phyloP scores from a whole-genome alignment of 2,888 invertebrate genomes.

The Erannis defoliaria region DNA sequence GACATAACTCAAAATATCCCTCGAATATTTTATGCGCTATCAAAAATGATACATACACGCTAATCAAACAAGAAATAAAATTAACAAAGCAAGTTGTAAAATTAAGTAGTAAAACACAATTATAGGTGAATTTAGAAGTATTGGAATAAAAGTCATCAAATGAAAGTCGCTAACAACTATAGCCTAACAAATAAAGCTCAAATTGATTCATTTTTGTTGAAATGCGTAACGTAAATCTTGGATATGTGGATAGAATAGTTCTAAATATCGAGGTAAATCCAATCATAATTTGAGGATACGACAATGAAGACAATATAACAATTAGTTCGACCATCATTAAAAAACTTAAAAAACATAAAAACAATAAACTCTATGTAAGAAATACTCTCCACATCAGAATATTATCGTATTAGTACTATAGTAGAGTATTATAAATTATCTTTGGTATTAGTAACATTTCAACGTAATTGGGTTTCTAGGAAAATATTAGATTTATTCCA shows the following conservation, averaged over 20 bases:
- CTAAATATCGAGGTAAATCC: neutral
- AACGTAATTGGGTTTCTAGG: too few relatives aligned
- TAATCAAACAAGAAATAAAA: constrained; percentile 35
- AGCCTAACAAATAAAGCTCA: constrained; percentile 55
- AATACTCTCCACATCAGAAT: too few relatives aligned
- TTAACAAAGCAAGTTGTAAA: constrained; percentile 35
- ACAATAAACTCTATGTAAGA: too few relatives aligned
- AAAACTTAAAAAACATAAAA: too few relatives aligned
- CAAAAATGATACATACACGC: constrained; percentile 29
- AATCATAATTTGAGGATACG: neutral
- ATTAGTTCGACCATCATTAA: too few relatives aligned
- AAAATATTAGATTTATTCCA: too few relatives aligned
- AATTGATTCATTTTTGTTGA: constrained; percentile 63
- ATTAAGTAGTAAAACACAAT: constrained; percentile 34
- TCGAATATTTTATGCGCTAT: constrained; percentile 27
- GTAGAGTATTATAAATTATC: too few relatives aligned
- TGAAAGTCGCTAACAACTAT: constrained; percentile 62
- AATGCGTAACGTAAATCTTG: constrained; percentile 54
- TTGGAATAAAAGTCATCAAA: constrained; percentile 47
- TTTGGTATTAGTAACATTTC: too few relatives aligned
- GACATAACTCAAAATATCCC: constrained; percentile 1
- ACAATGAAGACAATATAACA: too few relatives aligned
- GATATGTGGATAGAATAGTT: constrained; percentile 44
- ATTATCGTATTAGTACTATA: too few relatives aligned
- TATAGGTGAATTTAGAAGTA: constrained; percentile 19